Percentiles rank a stretch among this genome's conserved stretches.
These are phyloP conservation scores for Cataglyphis altisquamis DNA, from an alignment of 2,888 invertebrate genomes.

Conservation along the genomic window DNA sequence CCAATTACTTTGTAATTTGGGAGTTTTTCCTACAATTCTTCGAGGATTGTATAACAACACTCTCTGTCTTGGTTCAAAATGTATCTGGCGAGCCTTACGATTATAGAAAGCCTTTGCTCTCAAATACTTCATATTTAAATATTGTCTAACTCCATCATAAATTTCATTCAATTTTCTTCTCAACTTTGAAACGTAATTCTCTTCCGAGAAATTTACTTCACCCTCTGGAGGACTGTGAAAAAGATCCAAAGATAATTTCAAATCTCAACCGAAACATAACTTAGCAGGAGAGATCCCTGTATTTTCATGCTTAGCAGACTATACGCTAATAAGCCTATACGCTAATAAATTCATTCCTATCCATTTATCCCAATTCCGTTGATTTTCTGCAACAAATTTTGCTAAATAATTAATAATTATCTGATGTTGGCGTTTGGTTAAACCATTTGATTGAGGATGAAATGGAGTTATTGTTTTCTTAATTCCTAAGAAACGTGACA, in stretches of 20 bases:
- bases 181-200: slow-evolving; percentile 23
- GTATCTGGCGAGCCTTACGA: not conserved
- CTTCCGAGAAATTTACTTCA: not conserved
- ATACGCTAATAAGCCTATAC: no score
- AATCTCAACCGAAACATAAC: not conserved
- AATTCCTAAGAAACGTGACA: not conserved
- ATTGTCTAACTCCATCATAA: not conserved
- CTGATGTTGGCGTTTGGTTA: not conserved
- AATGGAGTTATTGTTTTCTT: not conserved
- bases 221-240: not conserved
- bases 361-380: slow-evolving; percentile 53
- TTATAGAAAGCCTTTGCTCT: not conserved
- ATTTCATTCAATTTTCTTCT: not conserved
- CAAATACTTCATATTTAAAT: not conserved
- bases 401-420: not conserved
- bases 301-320: slow-evolving; percentile 47
- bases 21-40: not conserved
- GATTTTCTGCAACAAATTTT: not conserved
- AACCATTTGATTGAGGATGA: not conserved
- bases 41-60: not conserved
- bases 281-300: not conserved
- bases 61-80: not conserved
- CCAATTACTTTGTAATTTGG: not conserved
- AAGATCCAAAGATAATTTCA: not conserved
- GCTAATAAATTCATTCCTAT: slow-evolving; percentile 52